Base-by-base conservation (phyloP, 2,888 invertebrate genomes). In the Aromia moschata region DNA sequence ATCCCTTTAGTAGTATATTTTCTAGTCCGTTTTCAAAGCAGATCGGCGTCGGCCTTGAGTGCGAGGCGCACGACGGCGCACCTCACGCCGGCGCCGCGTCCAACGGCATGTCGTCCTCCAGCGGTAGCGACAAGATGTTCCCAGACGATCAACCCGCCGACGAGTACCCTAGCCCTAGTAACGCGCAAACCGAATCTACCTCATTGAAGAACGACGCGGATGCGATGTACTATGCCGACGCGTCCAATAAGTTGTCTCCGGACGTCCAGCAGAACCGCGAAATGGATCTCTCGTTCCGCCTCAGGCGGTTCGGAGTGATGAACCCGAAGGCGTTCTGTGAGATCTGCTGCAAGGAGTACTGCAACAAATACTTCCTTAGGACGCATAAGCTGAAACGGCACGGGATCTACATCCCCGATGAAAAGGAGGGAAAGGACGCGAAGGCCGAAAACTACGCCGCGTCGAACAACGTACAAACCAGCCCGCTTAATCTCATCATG, bases 341-440 rank as follows among this genome's bases (percentile, higher is more conserved):
- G 79, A 87, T 95, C 58, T 96, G 96, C 79, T 92, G 93, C 80
- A 94, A 94, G 77, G 94, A 95, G 79, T 95, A 95, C 77, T 94
- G 93, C 79, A 96, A 94, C 78, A 94, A 94, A 79, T 95, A 95
- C 77, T 96, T 96, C 76, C 84, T 98, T 38, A 86, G 93, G 52
- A 93, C 94, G 44, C 98, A 98, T 81, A 94, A 96, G 75, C 89
- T 93, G 82, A 93, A 95, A 78, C 87, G 93, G n/a, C 97, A 98
- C 79, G 96, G 96, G 0, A 89, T 96, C 30, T 85, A 84, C 63
- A 81, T 87, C 53, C 85, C 86, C 1, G 84, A 87, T 77, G 86
- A 90, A 69, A 83, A 82, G 55, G 80, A 80, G 11, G n/a, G n/a
- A n/a, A 80, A 76, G 64, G 80, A 80, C 51, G 64, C 65, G 18